These are phyloP conservation scores for Thalassoma bifasciatum DNA, from an alignment of 2,113 vertebrate species.

Conservation along the genomic window DNA sequence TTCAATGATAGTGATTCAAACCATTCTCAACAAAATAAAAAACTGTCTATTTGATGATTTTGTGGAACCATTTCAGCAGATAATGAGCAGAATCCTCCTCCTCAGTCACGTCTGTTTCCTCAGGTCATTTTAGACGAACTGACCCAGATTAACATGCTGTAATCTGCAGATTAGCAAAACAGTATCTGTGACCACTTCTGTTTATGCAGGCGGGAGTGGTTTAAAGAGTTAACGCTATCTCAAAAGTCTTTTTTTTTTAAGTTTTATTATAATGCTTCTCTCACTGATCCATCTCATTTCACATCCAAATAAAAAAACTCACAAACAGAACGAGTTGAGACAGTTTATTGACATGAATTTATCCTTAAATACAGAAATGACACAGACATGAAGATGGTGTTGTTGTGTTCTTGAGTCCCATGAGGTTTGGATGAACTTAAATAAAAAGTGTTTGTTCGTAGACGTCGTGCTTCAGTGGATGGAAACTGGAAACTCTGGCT, in stretches of 20 bases:
- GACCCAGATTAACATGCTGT: conserved; percentile 72
- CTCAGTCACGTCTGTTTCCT: background rate
- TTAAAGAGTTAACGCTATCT: no score
- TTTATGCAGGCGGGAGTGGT: conserved; percentile 49
- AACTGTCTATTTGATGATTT: no score
- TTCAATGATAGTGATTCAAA: no score
- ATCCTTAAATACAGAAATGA: conserved; percentile 24
- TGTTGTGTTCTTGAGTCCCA: no score
- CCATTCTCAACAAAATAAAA: no score
- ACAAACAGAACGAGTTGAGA: background rate
- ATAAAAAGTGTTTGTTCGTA: no score
- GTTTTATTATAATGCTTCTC: no score
- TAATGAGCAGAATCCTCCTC: background rate
- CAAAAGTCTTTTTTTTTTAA: no score
- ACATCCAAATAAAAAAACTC: background rate
- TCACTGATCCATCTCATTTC: background rate
- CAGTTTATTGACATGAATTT: conserved; percentile 48
- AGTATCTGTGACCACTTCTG: conserved; percentile 55
- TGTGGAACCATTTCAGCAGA: no score
- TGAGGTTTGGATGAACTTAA: conserved; percentile 30
- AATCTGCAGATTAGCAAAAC: conserved; percentile 78
- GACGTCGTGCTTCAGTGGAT: background rate
- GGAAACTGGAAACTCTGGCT: no score
- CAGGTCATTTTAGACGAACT: conserved; percentile 41
- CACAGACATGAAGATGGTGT: background rate